Base-by-base conservation (phyloP, 2,113 vertebrate genomes). In the Microcebus jonahi region DNA sequence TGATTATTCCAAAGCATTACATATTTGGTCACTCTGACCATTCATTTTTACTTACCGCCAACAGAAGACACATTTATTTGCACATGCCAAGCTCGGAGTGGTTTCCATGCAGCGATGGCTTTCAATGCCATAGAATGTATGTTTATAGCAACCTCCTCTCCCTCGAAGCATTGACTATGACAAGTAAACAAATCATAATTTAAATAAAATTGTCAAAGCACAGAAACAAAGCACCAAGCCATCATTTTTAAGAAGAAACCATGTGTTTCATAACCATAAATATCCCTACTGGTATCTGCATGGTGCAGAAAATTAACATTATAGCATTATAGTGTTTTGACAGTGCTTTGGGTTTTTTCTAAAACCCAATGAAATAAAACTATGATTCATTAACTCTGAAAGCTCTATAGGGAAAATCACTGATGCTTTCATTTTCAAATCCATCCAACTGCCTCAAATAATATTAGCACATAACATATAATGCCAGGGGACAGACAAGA, bases 81-180 rank as follows among this genome's bases (percentile, higher is more conserved):
- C 99, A 50, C 99, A 99, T 14, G 99, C 99, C 89, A 99, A 98
- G 97, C 99, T 99, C 0, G 99, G 99, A 0, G 99, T 99, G 25
- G 99, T 99, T 98, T 99, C 99, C 99, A 99, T 99, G 98, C 99
- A 99, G 53, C 99, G 99, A 91, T 99, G 99, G 82, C 99, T 99
- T 98, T 99, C 99, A 0, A 99, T 99, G 4, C 99, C 99, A 0
- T 99, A 99, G 96, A 99, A 99, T 0, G 99, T 99, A 98, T 99
- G 99, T 75, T 99, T 99, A 98, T 99, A 99, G 96, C 99, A 99
- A 50, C 99, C 99, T 86, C 99, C 99, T 96, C 99, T 98, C 27
- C 99, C 99, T 81, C 99, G 99, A 31, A 99, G 98, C 99, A 99
- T 99, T 0, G 99, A 99, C 99, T 99, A 36, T 57, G 39, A 55